These are phyloP conservation scores for Rallus limicola DNA, from an alignment of 2,113 vertebrate genomes.

Conservation along the genomic window DNA sequence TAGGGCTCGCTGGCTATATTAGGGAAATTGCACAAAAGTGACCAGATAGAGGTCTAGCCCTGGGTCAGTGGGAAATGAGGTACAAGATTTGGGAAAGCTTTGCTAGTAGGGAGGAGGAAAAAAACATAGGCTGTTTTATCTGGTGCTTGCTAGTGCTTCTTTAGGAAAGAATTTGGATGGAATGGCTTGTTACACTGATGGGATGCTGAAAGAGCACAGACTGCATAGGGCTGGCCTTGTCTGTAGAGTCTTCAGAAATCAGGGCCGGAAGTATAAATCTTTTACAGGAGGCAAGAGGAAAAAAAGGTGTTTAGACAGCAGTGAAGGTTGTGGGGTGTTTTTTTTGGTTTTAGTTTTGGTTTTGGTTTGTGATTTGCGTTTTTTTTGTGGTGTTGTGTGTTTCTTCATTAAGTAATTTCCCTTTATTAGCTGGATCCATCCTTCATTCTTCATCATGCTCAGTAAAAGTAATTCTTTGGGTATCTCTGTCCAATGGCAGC, in stretches of 20 bases:
- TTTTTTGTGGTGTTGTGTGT: background rate
- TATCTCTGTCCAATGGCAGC: background rate
- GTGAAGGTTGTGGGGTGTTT: no score
- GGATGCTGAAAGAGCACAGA: background rate
- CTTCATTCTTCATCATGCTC: background rate
- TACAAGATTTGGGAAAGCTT: background rate
- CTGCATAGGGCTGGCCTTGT: background rate
- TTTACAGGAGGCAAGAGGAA: background rate
- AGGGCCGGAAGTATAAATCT: background rate
- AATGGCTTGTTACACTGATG: background rate
- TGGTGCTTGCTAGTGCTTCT: background rate
- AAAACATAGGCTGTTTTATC: background rate
- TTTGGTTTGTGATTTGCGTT: no score
- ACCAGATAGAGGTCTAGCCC: background rate
- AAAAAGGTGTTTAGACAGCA: background rate
- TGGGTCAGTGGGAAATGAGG: background rate
- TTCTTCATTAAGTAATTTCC: background rate
- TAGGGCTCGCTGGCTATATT: background rate
- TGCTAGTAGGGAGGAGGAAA: background rate
- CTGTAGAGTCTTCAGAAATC: background rate
- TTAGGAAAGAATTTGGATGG: background rate
- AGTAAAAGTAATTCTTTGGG: background rate
- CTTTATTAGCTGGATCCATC: background rate
- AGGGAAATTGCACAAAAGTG: background rate
- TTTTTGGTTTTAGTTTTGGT: no score